Evolutionary conservation across 2,113 vertebrate genomes (phyloP).

Genomic region (Neopipo cinnamomea): DNA sequence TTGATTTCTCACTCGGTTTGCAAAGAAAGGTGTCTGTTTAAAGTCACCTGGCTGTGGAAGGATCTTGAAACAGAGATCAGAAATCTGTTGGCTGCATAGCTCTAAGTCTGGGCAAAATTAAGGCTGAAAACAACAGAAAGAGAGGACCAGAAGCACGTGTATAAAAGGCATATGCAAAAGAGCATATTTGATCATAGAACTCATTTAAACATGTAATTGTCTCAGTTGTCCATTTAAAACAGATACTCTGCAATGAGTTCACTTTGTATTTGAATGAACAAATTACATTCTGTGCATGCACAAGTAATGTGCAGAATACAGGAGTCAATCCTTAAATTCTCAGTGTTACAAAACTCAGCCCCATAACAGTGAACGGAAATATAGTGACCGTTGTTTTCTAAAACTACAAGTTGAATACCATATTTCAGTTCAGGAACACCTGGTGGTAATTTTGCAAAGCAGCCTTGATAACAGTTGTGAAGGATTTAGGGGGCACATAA

Average conservation of each 20-base stretch:
- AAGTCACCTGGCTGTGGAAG: neutral
- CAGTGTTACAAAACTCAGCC: neutral
- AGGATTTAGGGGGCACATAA: neutral
- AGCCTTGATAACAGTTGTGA: neutral
- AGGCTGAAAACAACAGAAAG: neutral
- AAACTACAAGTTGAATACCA: neutral
- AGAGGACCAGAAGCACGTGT: neutral
- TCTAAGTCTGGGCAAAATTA: neutral
- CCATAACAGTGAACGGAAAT: neutral
- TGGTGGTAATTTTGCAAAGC: neutral
- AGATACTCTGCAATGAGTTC: neutral
- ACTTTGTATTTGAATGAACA: neutral
- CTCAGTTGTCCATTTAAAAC: neutral
- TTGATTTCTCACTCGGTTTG: neutral
- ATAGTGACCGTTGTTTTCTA: neutral
- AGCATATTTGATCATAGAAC: neutral
- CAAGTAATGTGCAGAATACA: neutral
- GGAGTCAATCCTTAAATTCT: neutral
- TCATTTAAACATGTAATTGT: neutral
- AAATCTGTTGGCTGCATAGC: neutral
- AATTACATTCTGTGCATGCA: neutral
- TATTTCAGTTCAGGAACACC: neutral
- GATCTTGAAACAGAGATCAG: neutral
- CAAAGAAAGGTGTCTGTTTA: neutral
- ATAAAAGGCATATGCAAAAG: neutral